Percentiles rank a stretch among this genome's conserved stretches.
Conservation (phyloP, 2,888 invertebrate genomes). For the Onchidella celtica region DNA sequence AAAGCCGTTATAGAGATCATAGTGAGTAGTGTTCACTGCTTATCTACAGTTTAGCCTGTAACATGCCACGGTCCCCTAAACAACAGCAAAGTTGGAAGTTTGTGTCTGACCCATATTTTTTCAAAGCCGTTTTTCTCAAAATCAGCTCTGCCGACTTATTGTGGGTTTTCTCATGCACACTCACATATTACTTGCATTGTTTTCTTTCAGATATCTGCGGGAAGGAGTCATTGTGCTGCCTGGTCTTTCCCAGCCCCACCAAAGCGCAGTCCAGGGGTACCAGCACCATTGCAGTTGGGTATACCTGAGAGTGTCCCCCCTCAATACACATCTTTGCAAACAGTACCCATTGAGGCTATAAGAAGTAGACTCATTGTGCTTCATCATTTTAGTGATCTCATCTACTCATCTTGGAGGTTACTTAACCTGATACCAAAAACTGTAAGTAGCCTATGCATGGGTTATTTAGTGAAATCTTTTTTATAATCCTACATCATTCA, state of each 20-base stretch:
- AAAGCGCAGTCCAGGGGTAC: conserved; percentile 82
- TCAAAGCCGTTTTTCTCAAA: too few relatives aligned
- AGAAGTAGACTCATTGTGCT: conserved; percentile 83
- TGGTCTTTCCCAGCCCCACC: conserved; percentile 83
- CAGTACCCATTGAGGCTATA: conserved; percentile 82
- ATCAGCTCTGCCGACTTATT: too few relatives aligned
- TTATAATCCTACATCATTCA: too few relatives aligned
- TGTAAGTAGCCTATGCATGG: conserved; percentile 61
- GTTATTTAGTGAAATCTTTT: too few relatives aligned
- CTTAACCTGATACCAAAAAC: conserved; percentile 68
- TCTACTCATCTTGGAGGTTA: conserved; percentile 83
- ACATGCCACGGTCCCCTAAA: too few relatives aligned
- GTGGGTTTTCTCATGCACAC: too few relatives aligned
- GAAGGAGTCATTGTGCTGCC: conserved; percentile 85
- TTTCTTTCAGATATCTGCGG: conserved; percentile 83
- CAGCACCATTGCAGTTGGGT: conserved; percentile 82
- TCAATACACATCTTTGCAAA: conserved; percentile 83
- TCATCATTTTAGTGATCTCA: conserved; percentile 84
- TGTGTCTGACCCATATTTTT: too few relatives aligned
- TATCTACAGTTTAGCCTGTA: too few relatives aligned
- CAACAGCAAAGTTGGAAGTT: too few relatives aligned
- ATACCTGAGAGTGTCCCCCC: conserved; percentile 83
- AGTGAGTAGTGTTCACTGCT: too few relatives aligned
- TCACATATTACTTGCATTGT: background rate
- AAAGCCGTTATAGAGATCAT: too few relatives aligned